Evolutionary conservation across 2,888 invertebrate species (phyloP).

Genomic region (Agapostemon virescens): DNA sequence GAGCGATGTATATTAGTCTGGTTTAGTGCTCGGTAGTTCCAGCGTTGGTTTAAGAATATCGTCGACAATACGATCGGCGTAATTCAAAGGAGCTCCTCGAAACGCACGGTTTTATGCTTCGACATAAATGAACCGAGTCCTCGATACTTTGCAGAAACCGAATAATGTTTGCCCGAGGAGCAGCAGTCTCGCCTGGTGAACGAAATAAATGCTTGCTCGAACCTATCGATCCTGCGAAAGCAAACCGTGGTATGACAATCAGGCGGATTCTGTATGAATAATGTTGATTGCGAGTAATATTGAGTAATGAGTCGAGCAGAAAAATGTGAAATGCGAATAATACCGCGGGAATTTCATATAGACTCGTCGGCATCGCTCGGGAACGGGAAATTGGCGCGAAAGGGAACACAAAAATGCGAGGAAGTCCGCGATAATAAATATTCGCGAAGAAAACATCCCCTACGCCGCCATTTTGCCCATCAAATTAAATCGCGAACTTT

Average conservation of each 20-base stretch:
- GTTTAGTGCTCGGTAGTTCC: no score
- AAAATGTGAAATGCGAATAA: constrained; percentile 41
- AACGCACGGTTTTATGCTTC: neutral
- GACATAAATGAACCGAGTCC: neutral
- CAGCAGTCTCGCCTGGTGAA: constrained; percentile 35
- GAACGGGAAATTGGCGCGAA: constrained; percentile 8
- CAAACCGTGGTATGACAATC: neutral
- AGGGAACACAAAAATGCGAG: constrained; percentile 10
- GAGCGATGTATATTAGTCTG: no score
- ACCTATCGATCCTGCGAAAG: constrained; percentile 31
- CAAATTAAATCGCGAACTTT: no score
- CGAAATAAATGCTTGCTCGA: constrained; percentile 26
- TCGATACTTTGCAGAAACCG: constrained; percentile 53
- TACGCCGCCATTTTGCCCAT: neutral
- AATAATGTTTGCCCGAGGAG: constrained; percentile 43
- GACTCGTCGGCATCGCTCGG: constrained; percentile 4
- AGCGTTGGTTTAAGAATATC: no score
- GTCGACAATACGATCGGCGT: no score
- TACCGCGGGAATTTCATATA: constrained; percentile 50
- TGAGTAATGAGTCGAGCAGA: constrained; percentile 27
- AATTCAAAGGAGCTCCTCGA: neutral
- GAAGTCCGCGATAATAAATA: neutral
- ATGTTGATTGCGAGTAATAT: constrained; percentile 34
- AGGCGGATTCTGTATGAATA: constrained; percentile 3
- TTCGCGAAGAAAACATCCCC: neutral